Percentiles rank a stretch among this genome's conserved stretches.
Evolutionary conservation across 2,888 invertebrate species (phyloP).

Genomic region (Melieria crassipennis): DNA sequence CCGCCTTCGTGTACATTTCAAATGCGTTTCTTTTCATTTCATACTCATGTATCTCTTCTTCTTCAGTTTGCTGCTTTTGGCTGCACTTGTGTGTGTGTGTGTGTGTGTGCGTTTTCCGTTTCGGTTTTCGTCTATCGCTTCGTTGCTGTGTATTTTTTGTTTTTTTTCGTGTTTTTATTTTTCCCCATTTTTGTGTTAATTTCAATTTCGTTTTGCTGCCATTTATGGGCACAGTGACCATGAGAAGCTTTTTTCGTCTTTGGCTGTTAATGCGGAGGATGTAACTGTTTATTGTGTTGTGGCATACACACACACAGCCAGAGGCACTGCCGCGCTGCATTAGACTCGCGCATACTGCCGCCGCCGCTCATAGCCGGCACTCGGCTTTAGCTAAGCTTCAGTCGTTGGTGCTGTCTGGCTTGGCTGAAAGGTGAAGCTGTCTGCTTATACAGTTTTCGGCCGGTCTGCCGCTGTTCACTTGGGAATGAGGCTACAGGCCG

Average conservation of each 20-base stretch:
- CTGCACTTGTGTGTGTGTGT: slow-evolving; percentile 7
- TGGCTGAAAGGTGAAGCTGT: too few species aligned
- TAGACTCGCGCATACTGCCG: too few species aligned
- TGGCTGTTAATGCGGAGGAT: slow-evolving; percentile 32
- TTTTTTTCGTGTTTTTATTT: slow-evolving; percentile 7
- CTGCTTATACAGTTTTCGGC: too few species aligned
- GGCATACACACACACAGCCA: too few species aligned
- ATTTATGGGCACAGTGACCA: slow-evolving; percentile 34
- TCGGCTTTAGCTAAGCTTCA: too few species aligned
- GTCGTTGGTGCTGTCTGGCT: too few species aligned
- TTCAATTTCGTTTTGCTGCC: slow-evolving; percentile 34
- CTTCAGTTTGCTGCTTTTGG: not conserved
- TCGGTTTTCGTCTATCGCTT: not conserved
- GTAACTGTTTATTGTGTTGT: slow-evolving; percentile 25
- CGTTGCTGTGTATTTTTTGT: not conserved
- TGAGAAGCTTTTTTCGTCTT: slow-evolving; percentile 26
- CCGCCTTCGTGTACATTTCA: not conserved
- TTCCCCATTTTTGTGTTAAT: slow-evolving; percentile 31
- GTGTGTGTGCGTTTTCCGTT: not conserved
- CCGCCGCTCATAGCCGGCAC: too few species aligned
- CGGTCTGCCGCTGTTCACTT: too few species aligned
- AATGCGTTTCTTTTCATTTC: not conserved
- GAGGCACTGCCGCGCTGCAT: too few species aligned
- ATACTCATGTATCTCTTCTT: not conserved
- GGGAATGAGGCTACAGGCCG: too few species aligned